Evolutionary conservation across 1,140 invertebrate species (phyloP), one percentile per base, ranked within the genome.

Genomic region (Adoxophyes honmai): DNA sequence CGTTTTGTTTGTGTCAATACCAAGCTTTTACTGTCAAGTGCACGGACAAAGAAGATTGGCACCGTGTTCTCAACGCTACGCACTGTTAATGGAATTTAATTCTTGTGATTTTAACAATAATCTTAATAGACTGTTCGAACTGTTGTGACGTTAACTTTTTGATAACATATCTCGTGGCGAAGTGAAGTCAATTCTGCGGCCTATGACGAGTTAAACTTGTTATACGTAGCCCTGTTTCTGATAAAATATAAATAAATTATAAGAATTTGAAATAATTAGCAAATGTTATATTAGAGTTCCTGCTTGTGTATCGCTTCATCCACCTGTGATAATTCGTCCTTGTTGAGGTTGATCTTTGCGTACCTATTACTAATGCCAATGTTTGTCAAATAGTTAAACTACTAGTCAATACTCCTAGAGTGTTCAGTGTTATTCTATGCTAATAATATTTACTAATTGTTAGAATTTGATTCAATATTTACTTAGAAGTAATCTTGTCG

Each of bases 1-100:
- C 81, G 85, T 78, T 88, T 88, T 82, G 79, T 88, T 84, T 88
- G 85, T 88, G 83, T 88, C 85, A 88, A 88, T 88, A 88, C 85
- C 76, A 88, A 88, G 81, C 81, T 88, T 72, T 83, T 85, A 76
- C 78, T 88, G 59, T 88, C 82, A 81, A 86, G 82, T 88, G 78
- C 80, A 88, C 78, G 81, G 83, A 88, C 85, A 86, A 86, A 88
- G 85, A 75, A 85, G 75, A 82, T 75, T 70, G 60, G 57, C 63
- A 64, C 69, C 73, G 62, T 67, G 68, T 64, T 65, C 59, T 64
- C 67, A 73, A 64, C 72, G 69, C 73, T 73, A 60, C 55, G 39
- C 56, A 52, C 62, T 64, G 53, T 71, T 71, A 74, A 62, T 71
- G 64, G 64, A 75, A 75, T 60, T 70, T 62, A 73, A 63, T 59